A percentile compares a stretch with the other conserved stretches of the same genome.
Conservation (phyloP, 2,888 invertebrate species). For the Ptilodon capucinus region DNA sequence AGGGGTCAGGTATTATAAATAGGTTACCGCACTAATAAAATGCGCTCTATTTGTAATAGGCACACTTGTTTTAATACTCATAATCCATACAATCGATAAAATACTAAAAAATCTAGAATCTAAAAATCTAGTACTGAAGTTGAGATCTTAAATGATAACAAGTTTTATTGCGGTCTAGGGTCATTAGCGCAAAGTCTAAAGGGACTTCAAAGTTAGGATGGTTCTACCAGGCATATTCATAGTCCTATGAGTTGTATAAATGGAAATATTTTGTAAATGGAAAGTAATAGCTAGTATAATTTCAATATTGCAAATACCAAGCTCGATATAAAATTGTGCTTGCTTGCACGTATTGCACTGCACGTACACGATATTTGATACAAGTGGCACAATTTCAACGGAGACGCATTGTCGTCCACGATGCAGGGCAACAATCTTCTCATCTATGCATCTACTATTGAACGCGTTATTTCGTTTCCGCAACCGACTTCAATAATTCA, state of each 20-base stretch:
- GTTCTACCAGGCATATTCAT: background rate
- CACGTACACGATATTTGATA: conserved; percentile 8
- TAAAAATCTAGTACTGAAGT: background rate
- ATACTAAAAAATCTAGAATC: too few relatives aligned
- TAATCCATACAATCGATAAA: background rate
- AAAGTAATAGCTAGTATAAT: too few relatives aligned
- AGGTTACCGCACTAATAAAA: conserved; percentile 32
- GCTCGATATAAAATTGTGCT: background rate
- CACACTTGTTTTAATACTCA: background rate
- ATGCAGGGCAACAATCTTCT: conserved; percentile 18
- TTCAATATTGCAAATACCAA: too few relatives aligned
- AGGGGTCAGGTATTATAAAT: conserved; percentile 2
- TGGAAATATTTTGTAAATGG: too few relatives aligned
- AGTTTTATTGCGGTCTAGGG: background rate
- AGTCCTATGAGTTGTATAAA: too few relatives aligned
- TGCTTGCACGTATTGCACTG: background rate
- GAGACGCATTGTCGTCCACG: conserved; percentile 13
- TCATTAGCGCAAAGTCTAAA: background rate
- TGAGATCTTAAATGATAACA: background rate
- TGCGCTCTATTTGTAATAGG: background rate
- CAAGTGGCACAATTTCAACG: conserved; percentile 11
- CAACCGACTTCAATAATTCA: conserved; percentile 3
- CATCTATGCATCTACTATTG: conserved; percentile 27
- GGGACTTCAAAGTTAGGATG: background rate
- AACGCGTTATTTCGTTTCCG: conserved; percentile 15